Conservation (phyloP, 2,888 invertebrate species). For the Chironomus tentans region DNA sequence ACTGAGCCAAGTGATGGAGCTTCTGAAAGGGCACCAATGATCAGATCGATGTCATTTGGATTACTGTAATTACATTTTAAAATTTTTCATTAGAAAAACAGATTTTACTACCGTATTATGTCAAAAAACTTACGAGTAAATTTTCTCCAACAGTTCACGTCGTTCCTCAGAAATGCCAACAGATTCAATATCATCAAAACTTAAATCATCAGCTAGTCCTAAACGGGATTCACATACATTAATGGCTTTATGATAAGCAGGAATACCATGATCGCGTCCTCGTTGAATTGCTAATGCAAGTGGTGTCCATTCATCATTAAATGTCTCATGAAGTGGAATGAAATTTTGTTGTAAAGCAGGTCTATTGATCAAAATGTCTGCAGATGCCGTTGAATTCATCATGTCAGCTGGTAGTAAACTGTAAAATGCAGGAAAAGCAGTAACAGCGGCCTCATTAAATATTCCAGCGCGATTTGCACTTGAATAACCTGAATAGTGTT, state of each 20-base stretch:
- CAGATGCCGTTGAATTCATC: constrained; percentile 49
- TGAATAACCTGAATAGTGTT: constrained; percentile 71
- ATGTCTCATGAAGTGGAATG: constrained; percentile 38
- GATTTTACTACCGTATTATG: not conserved
- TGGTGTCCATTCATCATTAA: constrained; percentile 45
- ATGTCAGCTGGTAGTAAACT: constrained; percentile 64
- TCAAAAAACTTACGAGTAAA: constrained; percentile 50
- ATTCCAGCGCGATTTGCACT: constrained; percentile 70
- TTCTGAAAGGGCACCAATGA: constrained; percentile 77
- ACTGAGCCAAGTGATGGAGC: constrained; percentile 67
- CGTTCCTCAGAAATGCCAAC: constrained; percentile 49
- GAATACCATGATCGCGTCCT: constrained; percentile 72
- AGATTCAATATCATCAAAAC: constrained; percentile 50
- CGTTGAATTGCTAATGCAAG: constrained; percentile 50
- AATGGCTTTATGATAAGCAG: constrained; percentile 60
- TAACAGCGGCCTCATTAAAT: constrained; percentile 66
- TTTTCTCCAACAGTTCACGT: constrained; percentile 53
- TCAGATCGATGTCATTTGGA: constrained; percentile 72
- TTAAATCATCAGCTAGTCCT: constrained; percentile 32
- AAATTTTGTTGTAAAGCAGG: constrained; percentile 48
- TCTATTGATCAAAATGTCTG: constrained; percentile 54
- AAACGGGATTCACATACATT: constrained; percentile 54
- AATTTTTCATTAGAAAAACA: constrained; percentile 1
- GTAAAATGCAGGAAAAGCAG: constrained; percentile 61
- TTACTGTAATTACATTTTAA: constrained; percentile 41